Evolutionary conservation across 2,888 invertebrate species (phyloP).

Genomic region (Epistrophe eligans): DNA sequence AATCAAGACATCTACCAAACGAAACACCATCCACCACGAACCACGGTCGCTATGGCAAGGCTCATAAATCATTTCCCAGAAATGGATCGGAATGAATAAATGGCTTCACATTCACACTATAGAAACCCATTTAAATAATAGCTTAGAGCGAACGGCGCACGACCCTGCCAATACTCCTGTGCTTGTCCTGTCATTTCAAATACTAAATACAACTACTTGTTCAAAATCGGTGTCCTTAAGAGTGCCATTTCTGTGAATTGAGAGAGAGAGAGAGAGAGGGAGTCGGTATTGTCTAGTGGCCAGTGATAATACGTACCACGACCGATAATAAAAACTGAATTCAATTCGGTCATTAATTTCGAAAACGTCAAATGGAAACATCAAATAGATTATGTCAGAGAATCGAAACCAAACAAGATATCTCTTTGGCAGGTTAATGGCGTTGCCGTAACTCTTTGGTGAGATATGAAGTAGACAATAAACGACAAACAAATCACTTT

Average conservation of each 20-base stretch:
- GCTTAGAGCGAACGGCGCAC: conserved; percentile 13
- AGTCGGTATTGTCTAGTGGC: neutral
- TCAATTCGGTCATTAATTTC: conserved; percentile 55
- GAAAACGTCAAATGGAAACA: conserved; percentile 56
- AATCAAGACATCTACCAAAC: neutral
- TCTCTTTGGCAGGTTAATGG: conserved; percentile 63
- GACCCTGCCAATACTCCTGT: conserved; percentile 20
- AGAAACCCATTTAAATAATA: conserved; percentile 47
- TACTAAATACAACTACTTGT: conserved; percentile 20
- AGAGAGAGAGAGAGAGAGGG: neutral
- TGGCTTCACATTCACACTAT: conserved; percentile 7
- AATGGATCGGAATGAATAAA: conserved; percentile 55
- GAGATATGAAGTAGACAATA: conserved; percentile 59
- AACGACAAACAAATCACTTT: conserved; percentile 69
- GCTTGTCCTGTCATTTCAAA: conserved; percentile 34
- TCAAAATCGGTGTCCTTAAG: conserved; percentile 17
- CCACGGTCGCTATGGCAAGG: neutral
- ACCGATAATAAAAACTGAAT: conserved; percentile 49
- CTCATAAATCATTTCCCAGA: conserved; percentile 48
- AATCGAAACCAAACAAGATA: conserved; percentile 64
- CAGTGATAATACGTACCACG: conserved; percentile 5
- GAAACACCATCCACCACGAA: neutral
- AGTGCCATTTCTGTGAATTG: conserved; percentile 28
- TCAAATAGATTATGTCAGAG: conserved; percentile 70
- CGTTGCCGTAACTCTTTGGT: conserved; percentile 43